Evolutionary conservation across 2,888 invertebrate species (phyloP).

Genomic region (Apomyelois bistriatella): DNA sequence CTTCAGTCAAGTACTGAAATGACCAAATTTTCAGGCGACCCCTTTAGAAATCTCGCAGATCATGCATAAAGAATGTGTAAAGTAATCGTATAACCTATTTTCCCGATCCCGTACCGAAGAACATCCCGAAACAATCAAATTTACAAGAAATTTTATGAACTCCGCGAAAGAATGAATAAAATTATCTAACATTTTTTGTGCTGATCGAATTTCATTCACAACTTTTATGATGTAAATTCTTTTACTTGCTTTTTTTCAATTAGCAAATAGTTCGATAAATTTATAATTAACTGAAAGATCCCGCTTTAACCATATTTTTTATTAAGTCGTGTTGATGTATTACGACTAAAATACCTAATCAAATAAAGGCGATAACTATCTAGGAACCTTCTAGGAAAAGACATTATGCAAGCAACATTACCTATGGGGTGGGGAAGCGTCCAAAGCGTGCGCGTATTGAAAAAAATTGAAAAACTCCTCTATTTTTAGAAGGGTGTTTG

Average conservation of each 20-base stretch:
- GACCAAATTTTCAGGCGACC: background rate
- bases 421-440: too few species aligned
- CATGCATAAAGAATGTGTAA: slow-evolving; percentile 17
- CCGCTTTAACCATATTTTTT: too few species aligned
- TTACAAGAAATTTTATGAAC: slow-evolving; percentile 27
- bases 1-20: too few species aligned
- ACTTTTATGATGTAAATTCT: slow-evolving; percentile 4
- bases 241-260: background rate
- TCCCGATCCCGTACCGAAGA: slow-evolving; percentile 8
- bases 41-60: slow-evolving; percentile 10
- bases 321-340: too few species aligned
- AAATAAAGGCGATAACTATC: too few species aligned
- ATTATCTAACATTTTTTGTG: slow-evolving; percentile 24
- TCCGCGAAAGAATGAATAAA: slow-evolving; percentile 24
- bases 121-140: slow-evolving; percentile 34
- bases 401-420: too few species aligned
- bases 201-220: slow-evolving; percentile 18
- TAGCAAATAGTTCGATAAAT: background rate
- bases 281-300: background rate
- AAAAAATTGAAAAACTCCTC: too few species aligned
- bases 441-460: too few species aligned
- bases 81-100: slow-evolving; percentile 14
- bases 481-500: too few species aligned
- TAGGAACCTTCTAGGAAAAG: too few species aligned
- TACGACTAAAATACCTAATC: too few species aligned